phyloP scores from a whole-genome alignment of 2,888 invertebrate genomes.

The Parnassius orleans region DNA sequence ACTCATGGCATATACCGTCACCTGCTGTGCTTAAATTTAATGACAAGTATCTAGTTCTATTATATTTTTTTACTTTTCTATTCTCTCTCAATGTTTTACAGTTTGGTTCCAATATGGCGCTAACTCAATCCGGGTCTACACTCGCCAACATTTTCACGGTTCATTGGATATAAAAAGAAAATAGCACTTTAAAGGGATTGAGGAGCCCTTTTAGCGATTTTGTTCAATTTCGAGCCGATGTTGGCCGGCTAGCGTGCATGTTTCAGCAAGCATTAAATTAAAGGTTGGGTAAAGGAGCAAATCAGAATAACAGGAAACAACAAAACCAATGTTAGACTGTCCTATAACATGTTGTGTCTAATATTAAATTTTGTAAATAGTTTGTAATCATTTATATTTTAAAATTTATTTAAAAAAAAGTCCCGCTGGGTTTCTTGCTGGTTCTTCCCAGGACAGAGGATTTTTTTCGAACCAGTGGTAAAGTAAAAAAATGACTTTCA shows the following conservation, averaged over 20 bases:
- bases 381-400: too few species aligned
- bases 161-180: conserved; percentile 68
- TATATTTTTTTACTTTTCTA: conserved; percentile 32
- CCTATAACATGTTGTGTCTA: too few species aligned
- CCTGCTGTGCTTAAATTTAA: too few species aligned
- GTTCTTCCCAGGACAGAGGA: too few species aligned
- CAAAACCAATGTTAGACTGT: conserved; percentile 22
- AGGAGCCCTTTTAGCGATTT: conserved; percentile 57
- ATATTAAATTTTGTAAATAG: too few species aligned
- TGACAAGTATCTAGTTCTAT: neutral
- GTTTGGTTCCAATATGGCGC: conserved; percentile 43
- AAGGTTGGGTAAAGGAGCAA: conserved; percentile 45
- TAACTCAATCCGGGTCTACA: conserved; percentile 52
- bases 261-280: conserved; percentile 57
- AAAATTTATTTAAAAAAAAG: too few species aligned
- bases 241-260: conserved; percentile 49
- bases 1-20: too few species aligned
- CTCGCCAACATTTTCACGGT: conserved; percentile 63
- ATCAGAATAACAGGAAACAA: conserved; percentile 34
- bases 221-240: conserved; percentile 49
- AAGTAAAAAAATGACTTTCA: too few species aligned
- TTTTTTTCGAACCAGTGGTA: too few species aligned
- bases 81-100: conserved; percentile 41
- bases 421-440: too few species aligned
- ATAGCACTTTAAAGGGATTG: conserved; percentile 61